Base-by-base conservation (phyloP, 2,797 vertebrate genomes). In the Melanogrammus aeglefinus region DNA sequence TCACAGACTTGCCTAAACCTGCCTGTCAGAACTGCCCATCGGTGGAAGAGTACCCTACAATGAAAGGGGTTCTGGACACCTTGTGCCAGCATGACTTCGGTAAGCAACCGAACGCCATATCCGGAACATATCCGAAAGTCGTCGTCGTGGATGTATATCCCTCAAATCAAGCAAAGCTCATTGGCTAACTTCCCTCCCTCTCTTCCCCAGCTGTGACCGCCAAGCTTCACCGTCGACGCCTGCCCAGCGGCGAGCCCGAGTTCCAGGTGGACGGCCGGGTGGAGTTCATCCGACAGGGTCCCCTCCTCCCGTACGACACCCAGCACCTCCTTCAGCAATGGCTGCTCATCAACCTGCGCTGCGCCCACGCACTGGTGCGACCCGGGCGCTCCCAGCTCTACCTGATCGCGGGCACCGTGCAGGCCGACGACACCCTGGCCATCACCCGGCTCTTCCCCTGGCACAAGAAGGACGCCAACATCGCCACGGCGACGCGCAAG, bases 11-110 rank as follows among this genome's bases (percentile, higher is more conserved):
- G 10, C 96, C 96, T 14, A 95, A 94, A 91, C 93, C 96, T 69
- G 92, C 88, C 41, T 98, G 96, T 83, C 96, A 98, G 79, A 92
- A 89, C 77, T 98, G 96, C 74, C 96, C 96, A 0, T 41, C 86
- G 16, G 92, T 96, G 75, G 93, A 95, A 78, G 95, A 95, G 44
- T 86, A 91, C 71, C 92, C 94, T 18, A 88, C 92, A 0, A 81
- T 94, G 77, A 96, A 93, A 86, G 93, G 85, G 13, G 88, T 95
- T 44, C 85, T 96, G 9, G 93, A 95, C 74, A 91, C 92, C 76
- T 94, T 97, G 84, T 97, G 96, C 81, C 89, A 89, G 74, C 93
- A 90, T 87, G 94, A 95, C 85, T 97, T 97, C 81, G 95, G 96
- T 97, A 92, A 92, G 94, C 80, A 75, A 51, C 4, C 13, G 21